A percentile compares a stretch with the other conserved stretches of the same genome.
These are phyloP conservation scores for Sparus aurata DNA, from an alignment of 2,797 vertebrate genomes.

Conservation along the genomic window DNA sequence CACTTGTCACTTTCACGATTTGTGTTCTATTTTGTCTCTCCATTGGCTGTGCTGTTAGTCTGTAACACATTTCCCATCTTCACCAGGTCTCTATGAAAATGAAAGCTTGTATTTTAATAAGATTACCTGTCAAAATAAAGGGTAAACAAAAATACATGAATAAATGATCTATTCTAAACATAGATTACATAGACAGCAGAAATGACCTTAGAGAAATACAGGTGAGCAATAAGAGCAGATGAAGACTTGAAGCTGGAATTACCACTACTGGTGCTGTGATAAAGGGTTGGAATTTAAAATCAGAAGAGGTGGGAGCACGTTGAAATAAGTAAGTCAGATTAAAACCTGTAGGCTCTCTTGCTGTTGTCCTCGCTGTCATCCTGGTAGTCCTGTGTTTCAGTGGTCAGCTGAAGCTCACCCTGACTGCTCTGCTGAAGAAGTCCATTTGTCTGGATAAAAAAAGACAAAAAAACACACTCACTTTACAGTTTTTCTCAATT, in stretches of 20 bases:
- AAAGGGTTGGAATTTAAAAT: background rate
- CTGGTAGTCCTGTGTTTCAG: conserved; percentile 89
- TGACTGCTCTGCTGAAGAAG: conserved; percentile 92
- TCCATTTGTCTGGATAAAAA: conserved; percentile 85
- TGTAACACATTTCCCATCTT: too few relatives aligned
- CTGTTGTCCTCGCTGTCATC: conserved; percentile 93
- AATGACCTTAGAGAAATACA: background rate
- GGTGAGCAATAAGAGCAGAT: background rate
- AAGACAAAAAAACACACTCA: conserved; percentile 15
- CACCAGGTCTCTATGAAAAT: too few relatives aligned
- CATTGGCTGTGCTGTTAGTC: too few relatives aligned
- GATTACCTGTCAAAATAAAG: too few relatives aligned
- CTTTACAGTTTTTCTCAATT: too few relatives aligned
- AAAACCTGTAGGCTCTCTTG: conserved; percentile 93
- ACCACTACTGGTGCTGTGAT: background rate
- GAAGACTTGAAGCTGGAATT: background rate
- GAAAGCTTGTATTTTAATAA: too few relatives aligned
- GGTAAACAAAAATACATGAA: too few relatives aligned
- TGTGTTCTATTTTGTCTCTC: too few relatives aligned
- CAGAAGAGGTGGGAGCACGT: background rate
- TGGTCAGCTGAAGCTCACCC: conserved; percentile 89
- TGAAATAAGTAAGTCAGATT: background rate
- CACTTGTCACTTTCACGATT: too few relatives aligned
- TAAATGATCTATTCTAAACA: background rate
- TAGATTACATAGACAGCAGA: background rate